Base-by-base conservation (phyloP, 2,113 vertebrate genomes). In the Colius striatus region DNA sequence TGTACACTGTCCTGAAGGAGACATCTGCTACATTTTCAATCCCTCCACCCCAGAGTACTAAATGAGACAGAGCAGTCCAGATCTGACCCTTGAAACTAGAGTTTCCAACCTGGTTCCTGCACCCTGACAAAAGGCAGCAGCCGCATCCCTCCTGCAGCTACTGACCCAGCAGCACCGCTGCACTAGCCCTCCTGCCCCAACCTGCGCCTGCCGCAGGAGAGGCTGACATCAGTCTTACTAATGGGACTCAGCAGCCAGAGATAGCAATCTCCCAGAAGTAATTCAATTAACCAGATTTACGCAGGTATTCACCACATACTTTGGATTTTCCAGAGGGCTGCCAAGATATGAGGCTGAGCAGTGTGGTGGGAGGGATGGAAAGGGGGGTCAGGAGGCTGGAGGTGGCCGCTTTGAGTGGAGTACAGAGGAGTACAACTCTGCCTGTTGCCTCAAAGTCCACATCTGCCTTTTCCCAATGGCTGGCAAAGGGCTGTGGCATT, bases 161-260 rank as follows among this genome's bases (percentile, higher is more conserved):
- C n/a, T 96, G 96, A 88, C 96, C 95, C 47, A 4, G 17, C 65
- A 54, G 53, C 6, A 12, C 13, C 20, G 71, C 82, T 16, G 86
- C 6, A 2, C 73, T 10, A 4, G 57, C 51, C 81, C 74, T 97
- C 96, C 92, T 98, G 98, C 94, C 91, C 76, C 36, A 89, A 95
- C 98, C 95, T 98, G 97, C 5, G 72, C 94, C 86, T 90, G 96
- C 96, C 57, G 38, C 92, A 93, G 97, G 96, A 96, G 89, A 89
- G 91, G 94, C 95, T 96, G 94, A 94, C 94, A 96, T 94, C 92
- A 96, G 79, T 83, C 92, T 91, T 47, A 50, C 95, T 89, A 75
- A 85, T 26, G 43, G n/a, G 29, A 67, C 22, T 79, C 92, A 84
- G 95, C 94, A 96, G 82, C 47, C 63, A 91, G 95, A 97, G 95